Evolutionary conservation across 2,888 invertebrate genomes (phyloP), one percentile per base, ranked within the genome.

Genomic region (Dromius quadrimaculatus): DNA sequence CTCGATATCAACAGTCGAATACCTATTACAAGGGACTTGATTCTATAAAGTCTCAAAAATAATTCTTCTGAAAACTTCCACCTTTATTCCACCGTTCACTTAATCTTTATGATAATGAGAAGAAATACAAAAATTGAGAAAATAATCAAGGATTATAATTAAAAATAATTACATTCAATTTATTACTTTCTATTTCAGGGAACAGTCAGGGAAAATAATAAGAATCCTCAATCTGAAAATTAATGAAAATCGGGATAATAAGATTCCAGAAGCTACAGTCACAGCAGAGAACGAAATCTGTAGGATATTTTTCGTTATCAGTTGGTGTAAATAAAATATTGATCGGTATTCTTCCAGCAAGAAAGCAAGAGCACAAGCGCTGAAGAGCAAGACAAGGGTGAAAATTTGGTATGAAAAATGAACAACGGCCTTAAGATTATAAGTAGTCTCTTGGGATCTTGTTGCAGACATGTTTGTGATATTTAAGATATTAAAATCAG

Each of bases 311-410:
- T 54, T 28, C 28, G 50, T 54, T 54, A 54, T 54, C 50, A 54
- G 50, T 9, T 9, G 45, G 41, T 63, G 63, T 63, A 63, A 63
- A 63, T 63, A 63, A 63, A 63, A 63, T 45, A 63, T 63, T 43
- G 63, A 63, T 63, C 63, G 63, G 45, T 43, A 43, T 20, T 62
- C 23, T 57, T 19, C 32, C 20, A 19, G 28, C 50, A 28, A 4
- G 41, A 15, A 41, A 41, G 13, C 41, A 41, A 6, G 41, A 41
- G 11, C 2, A 8, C 22, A 47, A 45, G 47, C 19, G 47, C 19
- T 19, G 22, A 15, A 20, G 47, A 20, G 19, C 8, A 2, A 8
- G 20, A 19, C 3, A 20, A 19, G 45, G 36, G 61, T 28, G 28
- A 28, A 54, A 28, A 8, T n/a, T 28, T 45, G 5, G 41, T 63